Percentiles rank a stretch among this genome's conserved stretches.
Evolutionary conservation across 1,140 invertebrate genomes (phyloP).

Genomic region (Parasteatoda tepidariorum): DNA sequence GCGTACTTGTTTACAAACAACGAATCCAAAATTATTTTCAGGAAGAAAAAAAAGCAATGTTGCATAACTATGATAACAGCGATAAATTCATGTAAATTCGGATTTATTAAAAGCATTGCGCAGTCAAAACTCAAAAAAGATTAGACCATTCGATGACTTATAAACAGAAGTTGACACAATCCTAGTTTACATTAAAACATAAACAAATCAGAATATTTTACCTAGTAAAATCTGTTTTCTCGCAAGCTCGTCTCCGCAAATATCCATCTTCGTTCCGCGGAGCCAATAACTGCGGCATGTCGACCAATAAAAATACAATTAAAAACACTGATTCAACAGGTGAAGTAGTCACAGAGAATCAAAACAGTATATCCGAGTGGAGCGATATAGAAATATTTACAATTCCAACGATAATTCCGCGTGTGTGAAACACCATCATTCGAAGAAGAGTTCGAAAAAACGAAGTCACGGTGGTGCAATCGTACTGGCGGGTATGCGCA

Average conservation of each 20-base stretch:
- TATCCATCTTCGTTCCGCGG: neutral
- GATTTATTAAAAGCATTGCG: no score
- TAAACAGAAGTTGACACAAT: no score
- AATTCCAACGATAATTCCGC: neutral
- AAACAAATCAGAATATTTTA: neutral
- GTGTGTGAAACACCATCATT: no score
- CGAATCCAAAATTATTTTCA: no score
- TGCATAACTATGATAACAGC: no score
- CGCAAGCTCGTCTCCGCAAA: neutral
- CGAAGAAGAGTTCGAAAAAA: neutral
- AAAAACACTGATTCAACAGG: no score
- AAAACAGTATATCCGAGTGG: neutral
- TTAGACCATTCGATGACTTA: no score
- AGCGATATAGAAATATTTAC: neutral
- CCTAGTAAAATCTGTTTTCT: constrained; percentile 25
- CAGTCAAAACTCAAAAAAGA: no score
- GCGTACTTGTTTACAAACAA: no score
- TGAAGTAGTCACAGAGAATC: neutral
- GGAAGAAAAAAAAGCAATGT: no score
- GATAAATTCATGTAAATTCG: no score
- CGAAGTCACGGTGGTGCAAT: neutral
- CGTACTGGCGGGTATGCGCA: neutral
- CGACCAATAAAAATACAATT: neutral
- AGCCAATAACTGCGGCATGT: constrained; percentile 28
- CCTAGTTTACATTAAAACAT: no score